These are phyloP conservation scores for Bombylius major DNA, from an alignment of 2,888 invertebrate genomes.

Conservation along the genomic window DNA sequence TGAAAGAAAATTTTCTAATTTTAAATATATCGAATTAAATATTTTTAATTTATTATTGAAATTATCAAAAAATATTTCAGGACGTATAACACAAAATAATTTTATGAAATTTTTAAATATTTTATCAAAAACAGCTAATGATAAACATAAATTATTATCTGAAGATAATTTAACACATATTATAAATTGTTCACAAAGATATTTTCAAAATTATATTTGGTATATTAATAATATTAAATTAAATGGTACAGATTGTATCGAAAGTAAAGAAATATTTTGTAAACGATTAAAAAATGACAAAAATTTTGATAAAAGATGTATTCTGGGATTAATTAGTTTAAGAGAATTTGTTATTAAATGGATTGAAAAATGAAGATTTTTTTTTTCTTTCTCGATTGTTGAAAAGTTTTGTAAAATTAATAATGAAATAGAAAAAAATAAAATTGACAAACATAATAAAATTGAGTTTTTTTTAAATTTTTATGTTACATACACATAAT, in stretches of 20 bases:
- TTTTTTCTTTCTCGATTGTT: background rate
- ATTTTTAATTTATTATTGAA: conserved; percentile 25
- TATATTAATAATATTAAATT: conserved; percentile 22
- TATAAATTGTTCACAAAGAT: conserved; percentile 25
- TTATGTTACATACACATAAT: no score
- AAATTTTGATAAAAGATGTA: conserved; percentile 8
- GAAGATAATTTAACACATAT: conserved; percentile 21
- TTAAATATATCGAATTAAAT: conserved; percentile 22
- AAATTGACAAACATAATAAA: no score
- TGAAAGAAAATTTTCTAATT: conserved; percentile 23
- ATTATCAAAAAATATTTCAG: conserved; percentile 26
- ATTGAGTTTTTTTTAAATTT: no score
- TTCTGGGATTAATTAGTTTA: conserved; percentile 13
- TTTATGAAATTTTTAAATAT: conserved; percentile 29
- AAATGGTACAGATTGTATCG: conserved; percentile 24
- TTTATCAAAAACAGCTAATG: conserved; percentile 24
- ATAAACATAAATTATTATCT: conserved; percentile 19
- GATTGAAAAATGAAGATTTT: conserved; percentile 4
- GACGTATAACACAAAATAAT: conserved; percentile 24
- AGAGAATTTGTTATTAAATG: conserved; percentile 18
- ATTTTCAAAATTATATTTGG: conserved; percentile 22
- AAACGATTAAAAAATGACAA: conserved; percentile 14
- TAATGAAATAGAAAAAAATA: no score
- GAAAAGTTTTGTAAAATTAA: background rate
- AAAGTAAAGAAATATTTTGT: conserved; percentile 21